Percentiles rank a stretch among this genome's conserved stretches.
phyloP scores from a whole-genome alignment of 2,797 vertebrate genomes.

The Lycodopsis pacificus region DNA sequence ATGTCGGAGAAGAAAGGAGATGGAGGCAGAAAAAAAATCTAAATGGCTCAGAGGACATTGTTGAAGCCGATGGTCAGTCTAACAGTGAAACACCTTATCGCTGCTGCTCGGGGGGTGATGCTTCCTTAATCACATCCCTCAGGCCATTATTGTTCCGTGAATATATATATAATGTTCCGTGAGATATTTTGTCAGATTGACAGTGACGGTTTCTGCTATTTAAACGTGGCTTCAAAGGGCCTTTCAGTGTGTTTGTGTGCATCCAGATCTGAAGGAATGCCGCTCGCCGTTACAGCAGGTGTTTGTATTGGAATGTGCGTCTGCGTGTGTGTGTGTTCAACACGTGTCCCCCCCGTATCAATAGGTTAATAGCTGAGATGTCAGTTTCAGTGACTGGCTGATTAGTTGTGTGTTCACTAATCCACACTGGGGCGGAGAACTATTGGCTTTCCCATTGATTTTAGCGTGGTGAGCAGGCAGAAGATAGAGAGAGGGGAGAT shows the following conservation, averaged over 20 bases:
- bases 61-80: slow-evolving; percentile 12
- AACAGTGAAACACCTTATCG: slow-evolving; percentile 10
- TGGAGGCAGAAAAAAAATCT: slow-evolving; percentile 28
- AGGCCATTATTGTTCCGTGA: neutral
- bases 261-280: slow-evolving; percentile 23
- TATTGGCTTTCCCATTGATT: slow-evolving; percentile 89
- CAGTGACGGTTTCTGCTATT: neutral
- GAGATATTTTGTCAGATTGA: neutral
- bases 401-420: slow-evolving; percentile 96
- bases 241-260: neutral
- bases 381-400: slow-evolving; percentile 92
- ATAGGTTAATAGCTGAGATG: slow-evolving; percentile 93
- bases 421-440: slow-evolving; percentile 85
- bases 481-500: slow-evolving; percentile 85
- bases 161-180: neutral
- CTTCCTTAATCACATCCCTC: neutral
- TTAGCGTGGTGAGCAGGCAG: slow-evolving; percentile 84
- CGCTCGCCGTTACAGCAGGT: slow-evolving; percentile 24
- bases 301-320: slow-evolving; percentile 70
- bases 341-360: slow-evolving; percentile 82
- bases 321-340: slow-evolving; percentile 60
- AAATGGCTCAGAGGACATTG: slow-evolving; percentile 35
- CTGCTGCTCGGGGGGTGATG: neutral
- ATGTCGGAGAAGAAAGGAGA: slow-evolving; percentile 43
- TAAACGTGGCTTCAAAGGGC: neutral